A percentile compares a stretch with the other conserved stretches of the same genome.
phyloP scores from a whole-genome alignment of 2,888 invertebrate species.

The Odontothrips loti region DNA sequence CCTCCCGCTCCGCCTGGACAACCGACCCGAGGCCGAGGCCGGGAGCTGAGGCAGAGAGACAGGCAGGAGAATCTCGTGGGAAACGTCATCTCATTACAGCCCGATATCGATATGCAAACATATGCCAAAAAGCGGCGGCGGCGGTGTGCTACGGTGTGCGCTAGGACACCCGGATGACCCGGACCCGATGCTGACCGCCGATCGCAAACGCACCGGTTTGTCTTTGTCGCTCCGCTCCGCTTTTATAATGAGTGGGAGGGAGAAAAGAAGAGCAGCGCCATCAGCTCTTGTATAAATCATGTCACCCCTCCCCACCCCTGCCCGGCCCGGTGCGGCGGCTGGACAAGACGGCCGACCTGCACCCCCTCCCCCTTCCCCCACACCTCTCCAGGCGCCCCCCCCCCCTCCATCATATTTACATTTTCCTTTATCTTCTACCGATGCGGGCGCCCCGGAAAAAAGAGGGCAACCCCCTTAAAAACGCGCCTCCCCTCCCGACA shows the following conservation, averaged over 20 bases:
- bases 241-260: neutral
- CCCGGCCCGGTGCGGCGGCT: neutral
- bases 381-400: neutral
- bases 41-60: too few relatives aligned
- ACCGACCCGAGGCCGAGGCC: too few relatives aligned
- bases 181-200: too few relatives aligned
- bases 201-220: too few relatives aligned
- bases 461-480: neutral
- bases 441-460: neutral
- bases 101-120: too few relatives aligned
- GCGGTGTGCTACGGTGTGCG: too few relatives aligned
- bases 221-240: too few relatives aligned
- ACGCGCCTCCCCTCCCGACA: neutral
- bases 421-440: slow-evolving; percentile 15
- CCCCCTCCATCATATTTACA: slow-evolving; percentile 16
- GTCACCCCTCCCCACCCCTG: neutral
- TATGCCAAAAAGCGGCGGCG: too few relatives aligned
- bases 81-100: too few relatives aligned
- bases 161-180: too few relatives aligned
- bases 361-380: neutral
- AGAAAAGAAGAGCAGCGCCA: neutral
- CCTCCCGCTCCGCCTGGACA: too few relatives aligned
- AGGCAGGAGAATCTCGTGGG: too few relatives aligned
- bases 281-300: slow-evolving; percentile 17
- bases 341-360: neutral